phyloP scores from a whole-genome alignment of 2,888 invertebrate species.

The Meandrusa payeni region DNA sequence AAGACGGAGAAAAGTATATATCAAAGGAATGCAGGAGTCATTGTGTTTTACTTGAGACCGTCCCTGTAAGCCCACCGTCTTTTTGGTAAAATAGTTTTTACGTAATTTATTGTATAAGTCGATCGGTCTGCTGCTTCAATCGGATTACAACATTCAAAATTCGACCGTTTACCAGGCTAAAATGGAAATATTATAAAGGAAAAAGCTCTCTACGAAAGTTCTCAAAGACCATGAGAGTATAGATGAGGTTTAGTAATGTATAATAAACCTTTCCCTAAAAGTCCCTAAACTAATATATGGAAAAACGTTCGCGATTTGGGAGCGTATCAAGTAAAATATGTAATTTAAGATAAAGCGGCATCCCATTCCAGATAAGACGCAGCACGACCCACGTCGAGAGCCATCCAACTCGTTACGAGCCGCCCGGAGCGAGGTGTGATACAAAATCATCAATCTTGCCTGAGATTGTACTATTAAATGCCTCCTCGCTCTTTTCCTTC shows the following conservation, averaged over 20 bases:
- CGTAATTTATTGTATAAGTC: no score
- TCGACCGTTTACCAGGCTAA: no score
- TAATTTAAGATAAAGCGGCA: slow-evolving; percentile 79
- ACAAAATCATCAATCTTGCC: slow-evolving; percentile 81
- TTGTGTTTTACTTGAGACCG: no score
- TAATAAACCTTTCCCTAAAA: slow-evolving; percentile 33
- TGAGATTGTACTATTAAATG: slow-evolving; percentile 81
- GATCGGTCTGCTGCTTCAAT: no score
- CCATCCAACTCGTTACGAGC: slow-evolving; percentile 76
- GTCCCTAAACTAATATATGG: slow-evolving; percentile 44
- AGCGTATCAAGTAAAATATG: slow-evolving; percentile 77
- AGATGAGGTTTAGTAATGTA: slow-evolving; percentile 1
- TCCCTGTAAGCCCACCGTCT: no score
- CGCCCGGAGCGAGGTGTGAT: slow-evolving; percentile 80
- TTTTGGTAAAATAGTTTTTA: no score
- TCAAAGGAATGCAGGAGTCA: no score
- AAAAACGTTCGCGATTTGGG: slow-evolving; percentile 61
- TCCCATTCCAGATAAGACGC: slow-evolving; percentile 77
- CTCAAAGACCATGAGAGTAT: slow-evolving; percentile 3
- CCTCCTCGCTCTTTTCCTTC: slow-evolving; percentile 77
- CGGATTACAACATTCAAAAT: no score
- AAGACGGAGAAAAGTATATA: no score
- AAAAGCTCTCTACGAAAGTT: neutral
- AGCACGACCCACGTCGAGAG: slow-evolving; percentile 76
- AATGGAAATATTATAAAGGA: slow-evolving; percentile 3